phyloP scores from a whole-genome alignment of 2,888 invertebrate genomes.

The Gasteruption jaculator region DNA sequence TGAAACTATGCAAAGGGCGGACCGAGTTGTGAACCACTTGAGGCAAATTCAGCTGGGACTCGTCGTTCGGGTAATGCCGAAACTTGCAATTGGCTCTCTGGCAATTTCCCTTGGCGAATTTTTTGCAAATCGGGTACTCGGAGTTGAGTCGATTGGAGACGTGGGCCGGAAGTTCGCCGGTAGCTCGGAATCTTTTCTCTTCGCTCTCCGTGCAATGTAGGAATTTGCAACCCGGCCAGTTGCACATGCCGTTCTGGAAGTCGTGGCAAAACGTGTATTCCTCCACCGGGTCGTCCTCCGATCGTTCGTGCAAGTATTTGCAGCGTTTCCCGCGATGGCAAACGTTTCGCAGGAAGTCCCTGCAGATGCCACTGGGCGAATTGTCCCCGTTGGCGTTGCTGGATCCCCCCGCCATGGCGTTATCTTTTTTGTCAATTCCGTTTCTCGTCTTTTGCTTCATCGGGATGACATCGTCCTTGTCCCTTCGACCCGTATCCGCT shows the following conservation, averaged over 20 bases:
- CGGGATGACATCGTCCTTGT: conserved; percentile 25
- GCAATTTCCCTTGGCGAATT: conserved; percentile 54
- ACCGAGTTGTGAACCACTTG: conserved; percentile 34
- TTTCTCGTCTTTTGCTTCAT: conserved; percentile 38
- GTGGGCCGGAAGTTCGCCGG: conserved; percentile 67
- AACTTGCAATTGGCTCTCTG: conserved; percentile 46
- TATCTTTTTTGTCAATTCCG: conserved; percentile 19
- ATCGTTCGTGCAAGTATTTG: conserved; percentile 55
- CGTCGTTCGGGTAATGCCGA: conserved; percentile 40
- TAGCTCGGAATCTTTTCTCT: conserved; percentile 68
- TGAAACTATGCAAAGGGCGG: conserved; percentile 38
- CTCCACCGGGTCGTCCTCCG: conserved; percentile 45
- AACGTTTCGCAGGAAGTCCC: conserved; percentile 59
- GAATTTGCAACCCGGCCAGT: conserved; percentile 70
- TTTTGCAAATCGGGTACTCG: conserved; percentile 53
- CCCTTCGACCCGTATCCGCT: too few relatives aligned
- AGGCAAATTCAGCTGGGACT: conserved; percentile 37
- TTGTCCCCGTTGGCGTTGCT: conserved; percentile 33
- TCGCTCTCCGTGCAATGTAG: conserved; percentile 74
- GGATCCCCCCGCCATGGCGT: conserved; percentile 38
- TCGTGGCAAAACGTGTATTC: conserved; percentile 61
- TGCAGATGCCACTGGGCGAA: conserved; percentile 50
- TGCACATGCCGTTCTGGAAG: conserved; percentile 71
- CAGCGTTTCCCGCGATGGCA: conserved; percentile 57
- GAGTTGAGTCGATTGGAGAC: conserved; percentile 46